A percentile compares a stretch with the other conserved stretches of the same genome.
Conservation (phyloP, 2,888 invertebrate species). For the Epinotia demarniana region DNA sequence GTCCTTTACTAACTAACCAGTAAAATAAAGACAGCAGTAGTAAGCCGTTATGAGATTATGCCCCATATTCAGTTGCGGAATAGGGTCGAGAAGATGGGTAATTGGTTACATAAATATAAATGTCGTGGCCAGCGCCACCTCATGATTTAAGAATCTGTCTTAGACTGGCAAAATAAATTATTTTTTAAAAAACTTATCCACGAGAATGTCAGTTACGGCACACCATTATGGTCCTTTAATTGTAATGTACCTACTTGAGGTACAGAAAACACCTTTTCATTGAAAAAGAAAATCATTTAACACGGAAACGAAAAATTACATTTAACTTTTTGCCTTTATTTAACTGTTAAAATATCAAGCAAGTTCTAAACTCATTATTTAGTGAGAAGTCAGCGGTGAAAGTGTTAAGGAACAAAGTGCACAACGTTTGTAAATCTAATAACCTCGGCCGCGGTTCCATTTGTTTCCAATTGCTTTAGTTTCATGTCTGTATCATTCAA, state of each 20-base stretch:
- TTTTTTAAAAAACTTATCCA: slow-evolving; percentile 21
- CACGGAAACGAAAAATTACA: too few relatives aligned
- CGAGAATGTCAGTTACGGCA: slow-evolving; percentile 17
- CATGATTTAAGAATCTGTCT: slow-evolving; percentile 78
- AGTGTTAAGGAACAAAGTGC: neutral
- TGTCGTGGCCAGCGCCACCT: slow-evolving; percentile 64
- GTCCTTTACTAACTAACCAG: slow-evolving; percentile 30
- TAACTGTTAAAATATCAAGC: too few relatives aligned
- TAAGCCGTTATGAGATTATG: neutral
- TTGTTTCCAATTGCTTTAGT: neutral
- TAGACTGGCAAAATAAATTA: slow-evolving; percentile 43
- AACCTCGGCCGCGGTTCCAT: neutral
- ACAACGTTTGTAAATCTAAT: neutral
- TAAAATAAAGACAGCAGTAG: slow-evolving; percentile 24
- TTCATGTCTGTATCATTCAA: neutral
- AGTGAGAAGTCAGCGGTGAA: neutral
- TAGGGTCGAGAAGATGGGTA: slow-evolving; percentile 31
- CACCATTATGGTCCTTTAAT: too few relatives aligned
- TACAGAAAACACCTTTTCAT: too few relatives aligned
- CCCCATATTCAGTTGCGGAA: neutral
- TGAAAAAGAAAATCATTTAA: too few relatives aligned
- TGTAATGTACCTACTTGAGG: too few relatives aligned
- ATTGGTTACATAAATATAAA: slow-evolving; percentile 22
- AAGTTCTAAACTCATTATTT: too few relatives aligned
- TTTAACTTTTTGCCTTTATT: too few relatives aligned